phyloP scores from a whole-genome alignment of 2,113 vertebrate genomes.

The Cervus canadensis region DNA sequence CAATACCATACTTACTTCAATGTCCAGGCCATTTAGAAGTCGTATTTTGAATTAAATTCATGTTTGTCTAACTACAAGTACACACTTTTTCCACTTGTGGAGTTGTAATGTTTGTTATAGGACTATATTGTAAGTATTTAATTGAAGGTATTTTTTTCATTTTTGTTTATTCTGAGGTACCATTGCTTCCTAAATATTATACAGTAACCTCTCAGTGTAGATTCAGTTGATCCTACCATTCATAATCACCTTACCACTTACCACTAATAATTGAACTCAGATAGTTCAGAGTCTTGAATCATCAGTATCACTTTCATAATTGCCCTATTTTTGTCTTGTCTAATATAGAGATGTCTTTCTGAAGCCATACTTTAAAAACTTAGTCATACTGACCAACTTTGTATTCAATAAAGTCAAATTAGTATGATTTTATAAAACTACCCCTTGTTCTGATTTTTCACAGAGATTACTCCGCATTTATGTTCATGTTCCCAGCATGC shows the following conservation, averaged over 20 bases:
- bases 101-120: not conserved
- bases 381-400: not conserved
- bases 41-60: not conserved
- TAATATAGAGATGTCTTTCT: not conserved
- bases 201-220: not conserved
- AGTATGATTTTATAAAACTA: slow-evolving; percentile 7
- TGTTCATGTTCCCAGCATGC: not conserved
- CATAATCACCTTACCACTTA: not conserved
- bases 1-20: not conserved
- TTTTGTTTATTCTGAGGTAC: not conserved
- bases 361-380: not conserved
- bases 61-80: not conserved
- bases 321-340: not conserved
- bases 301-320: not conserved
- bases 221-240: not conserved
- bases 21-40: not conserved
- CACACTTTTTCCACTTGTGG: not conserved
- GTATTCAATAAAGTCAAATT: not conserved
- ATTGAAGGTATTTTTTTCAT: not conserved
- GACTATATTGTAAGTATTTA: not conserved
- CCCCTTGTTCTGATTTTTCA: not conserved
- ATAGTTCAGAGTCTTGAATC: not conserved
- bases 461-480: not conserved
- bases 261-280: not conserved
- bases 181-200: not conserved